A percentile compares a stretch with the other conserved stretches of the same genome.
Conservation (phyloP, 2,797 vertebrate genomes). For the Pseudocheirus occidentalis region DNA sequence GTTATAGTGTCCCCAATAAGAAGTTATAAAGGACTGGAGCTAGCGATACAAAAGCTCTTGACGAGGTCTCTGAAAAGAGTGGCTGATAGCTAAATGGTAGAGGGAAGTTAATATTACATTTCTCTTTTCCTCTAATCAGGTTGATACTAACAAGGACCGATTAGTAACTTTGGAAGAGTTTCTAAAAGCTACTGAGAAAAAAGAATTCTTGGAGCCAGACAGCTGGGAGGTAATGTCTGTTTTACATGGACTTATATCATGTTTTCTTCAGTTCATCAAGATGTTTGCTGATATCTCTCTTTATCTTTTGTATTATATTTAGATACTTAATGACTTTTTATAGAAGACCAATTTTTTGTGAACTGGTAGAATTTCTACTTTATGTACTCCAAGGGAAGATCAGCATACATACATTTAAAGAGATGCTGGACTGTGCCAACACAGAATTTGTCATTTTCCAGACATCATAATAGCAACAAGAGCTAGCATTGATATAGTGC, state of each 20-base stretch:
- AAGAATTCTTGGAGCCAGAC: slow-evolving; percentile 96
- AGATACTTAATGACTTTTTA: not conserved
- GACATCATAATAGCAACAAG: not conserved
- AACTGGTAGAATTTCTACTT: not conserved
- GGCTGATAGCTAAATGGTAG: slow-evolving; percentile 34
- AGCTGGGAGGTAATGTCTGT: slow-evolving; percentile 93
- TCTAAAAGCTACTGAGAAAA: slow-evolving; percentile 93
- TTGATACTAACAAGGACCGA: slow-evolving; percentile 94
- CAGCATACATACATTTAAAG: not conserved
- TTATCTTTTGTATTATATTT: slow-evolving; percentile 20
- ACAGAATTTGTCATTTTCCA: not conserved
- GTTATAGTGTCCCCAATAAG: not conserved
- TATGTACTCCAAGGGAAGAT: not conserved
- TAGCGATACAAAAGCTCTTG: not conserved
- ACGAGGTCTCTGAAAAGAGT: slow-evolving; percentile 16
- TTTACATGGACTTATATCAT: slow-evolving; percentile 42
- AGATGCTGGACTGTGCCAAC: not conserved
- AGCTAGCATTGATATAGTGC: not conserved
- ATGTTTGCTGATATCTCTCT: slow-evolving; percentile 37
- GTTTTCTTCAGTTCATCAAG: slow-evolving; percentile 40
- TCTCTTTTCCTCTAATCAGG: slow-evolving; percentile 84
- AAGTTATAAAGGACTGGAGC: not conserved
- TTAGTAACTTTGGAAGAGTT: slow-evolving; percentile 95
- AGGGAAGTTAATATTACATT: slow-evolving; percentile 21
- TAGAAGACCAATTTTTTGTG: not conserved